Evolutionary conservation across 2,888 invertebrate species (phyloP), one percentile per base, ranked within the genome.

Genomic region (Temnothorax ravouxi): DNA sequence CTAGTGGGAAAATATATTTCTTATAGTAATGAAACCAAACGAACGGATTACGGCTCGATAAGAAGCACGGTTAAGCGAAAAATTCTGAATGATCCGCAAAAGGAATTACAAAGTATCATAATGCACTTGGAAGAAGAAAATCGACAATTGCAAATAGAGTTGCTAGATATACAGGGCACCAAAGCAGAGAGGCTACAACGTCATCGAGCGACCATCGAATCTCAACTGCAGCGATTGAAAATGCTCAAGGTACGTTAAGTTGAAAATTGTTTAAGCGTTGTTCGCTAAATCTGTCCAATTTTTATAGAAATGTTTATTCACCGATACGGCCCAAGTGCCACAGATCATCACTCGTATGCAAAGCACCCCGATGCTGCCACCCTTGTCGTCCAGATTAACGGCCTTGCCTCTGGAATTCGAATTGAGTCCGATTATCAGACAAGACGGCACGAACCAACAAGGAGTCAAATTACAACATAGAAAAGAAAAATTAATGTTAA

Each of bases 91-190:
- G 96, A 96, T 87, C 97, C 97, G 0, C 95, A 96, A 25, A 94
- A 95, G 25, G 96, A 97, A 92, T 93, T 97, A 67, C 96, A 97
- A 91, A 96, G 97, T 91, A 96, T 97, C 87, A 97, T 97, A 72
- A 95, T 95, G 84, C 97, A 97, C 91, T 94, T 98, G 86, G 97
- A 97, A 94, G 95, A 96, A 61, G 97, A 97, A 93, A 97, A 97
- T 90, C 96, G 95, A 95, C 94, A 95, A 87, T 86, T 95, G 66
- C 93, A 94, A 83, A 89, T 92, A 21, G 95, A 95, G 85, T 89
- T 95, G 69, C 90, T 92, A 34, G 94, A 94, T 84, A 93, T 95
- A 88, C 94, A 91, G 74, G 94, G 93, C 15, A 93, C 92, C 44
- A 93, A 93, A 87, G 93, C 93, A 3, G 93, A 94, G 80, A 93